A percentile compares a stretch with the other conserved stretches of the same genome.
phyloP scores from a whole-genome alignment of 2,113 vertebrate genomes.

The Sinocyclocheilus anophthalmus region DNA sequence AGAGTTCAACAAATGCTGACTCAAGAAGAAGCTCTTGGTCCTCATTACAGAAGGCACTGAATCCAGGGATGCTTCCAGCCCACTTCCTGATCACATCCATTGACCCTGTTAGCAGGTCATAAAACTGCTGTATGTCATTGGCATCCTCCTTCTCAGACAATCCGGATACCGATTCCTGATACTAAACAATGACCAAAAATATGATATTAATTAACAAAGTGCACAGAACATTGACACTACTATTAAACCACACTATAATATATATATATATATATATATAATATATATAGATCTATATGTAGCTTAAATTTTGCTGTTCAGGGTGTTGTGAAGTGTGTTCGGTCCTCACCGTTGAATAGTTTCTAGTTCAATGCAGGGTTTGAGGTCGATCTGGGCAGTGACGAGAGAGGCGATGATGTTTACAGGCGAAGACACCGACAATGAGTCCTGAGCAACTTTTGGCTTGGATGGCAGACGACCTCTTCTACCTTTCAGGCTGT shows the following conservation, averaged over 20 bases:
- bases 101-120: constrained; percentile 86
- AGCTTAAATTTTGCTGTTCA: neutral
- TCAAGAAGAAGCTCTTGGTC: constrained; percentile 94
- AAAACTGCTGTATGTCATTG: constrained; percentile 87
- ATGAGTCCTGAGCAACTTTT: constrained; percentile 76
- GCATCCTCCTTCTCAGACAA: constrained; percentile 85
- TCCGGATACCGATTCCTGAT: constrained; percentile 78
- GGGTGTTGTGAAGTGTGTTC: neutral
- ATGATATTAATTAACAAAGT: neutral
- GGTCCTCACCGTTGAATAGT: constrained; percentile 87
- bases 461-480: constrained; percentile 94
- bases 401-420: constrained; percentile 91
- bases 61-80: constrained; percentile 89
- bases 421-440: constrained; percentile 69
- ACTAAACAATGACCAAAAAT: constrained; percentile 72
- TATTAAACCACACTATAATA: neutral
- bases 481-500: constrained; percentile 93
- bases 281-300: too few relatives aligned
- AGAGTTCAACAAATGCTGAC: constrained; percentile 92
- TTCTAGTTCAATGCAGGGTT: too few relatives aligned
- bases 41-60: constrained; percentile 80
- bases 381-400: constrained; percentile 88
- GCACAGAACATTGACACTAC: neutral
- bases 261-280: too few relatives aligned
- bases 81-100: constrained; percentile 91